Base-by-base conservation (phyloP, 2,113 vertebrate species). In the Lampris incognitus region DNA sequence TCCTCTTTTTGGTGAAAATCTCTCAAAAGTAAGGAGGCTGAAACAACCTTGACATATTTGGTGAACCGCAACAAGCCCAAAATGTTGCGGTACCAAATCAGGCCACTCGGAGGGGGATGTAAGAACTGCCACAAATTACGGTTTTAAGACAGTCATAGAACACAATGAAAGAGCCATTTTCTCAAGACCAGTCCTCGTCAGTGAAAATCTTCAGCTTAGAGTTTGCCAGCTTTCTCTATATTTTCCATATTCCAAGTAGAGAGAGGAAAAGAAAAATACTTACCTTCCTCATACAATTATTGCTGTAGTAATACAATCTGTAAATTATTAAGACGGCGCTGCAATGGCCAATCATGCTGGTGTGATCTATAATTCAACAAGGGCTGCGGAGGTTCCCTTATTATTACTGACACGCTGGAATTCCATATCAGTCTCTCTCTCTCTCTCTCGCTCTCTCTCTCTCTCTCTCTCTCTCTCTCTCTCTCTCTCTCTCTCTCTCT, bases 281-380 rank as follows among this genome's bases (percentile, higher is more conserved):
- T 76, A 84, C 84, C 72, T 90, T 85, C 74, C 63, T 70, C 57
- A 58, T 74, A 80, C 88, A 92, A 93, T 92, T 79, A 88, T 89
- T 84, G 89, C 83, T 71, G 86, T 87, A 87, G 88, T 85, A 92
- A 92, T 92, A 88, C 86, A 90, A 92, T 82, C 76, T 84, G 86
- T 92, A 92, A 94, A 94, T 94, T 92, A 94, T 93, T 91, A 90
- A 94, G 66, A 82, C 74, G 71, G 62, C 80, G 85, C 87, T 91
- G 85, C 88, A 92, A 85, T 86, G 83, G 89, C 82, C 91, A 90
- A 93, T 93, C 93, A 92, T 69, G 41, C 71, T 42, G 62, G 73
- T 81, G 75, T 90, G 91, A 94, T 94, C 89, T 92, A 94, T 94
- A 92, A 93, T 94, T 94, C 91, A 93, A 87, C 82, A 89, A 83